Conservation (phyloP, 2,113 vertebrate species). For the Erythrocercus mccallii region DNA sequence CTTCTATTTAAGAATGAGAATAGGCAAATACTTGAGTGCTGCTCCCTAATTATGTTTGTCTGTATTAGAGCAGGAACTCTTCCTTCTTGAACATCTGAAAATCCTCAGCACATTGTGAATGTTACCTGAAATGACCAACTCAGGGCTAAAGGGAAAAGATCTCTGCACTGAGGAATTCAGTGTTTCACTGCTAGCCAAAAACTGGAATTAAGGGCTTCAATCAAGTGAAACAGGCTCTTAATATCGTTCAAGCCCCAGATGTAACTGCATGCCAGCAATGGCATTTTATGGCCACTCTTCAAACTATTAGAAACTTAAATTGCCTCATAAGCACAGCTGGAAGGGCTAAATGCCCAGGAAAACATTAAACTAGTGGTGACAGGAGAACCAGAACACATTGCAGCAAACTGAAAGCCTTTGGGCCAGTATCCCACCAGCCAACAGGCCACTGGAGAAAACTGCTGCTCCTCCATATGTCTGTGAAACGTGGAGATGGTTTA, state of each 20-base stretch:
- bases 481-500: not conserved
- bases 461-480: not conserved
- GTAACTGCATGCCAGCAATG: not conserved
- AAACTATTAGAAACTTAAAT: not conserved
- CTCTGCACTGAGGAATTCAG: not conserved
- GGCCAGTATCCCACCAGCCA: not conserved
- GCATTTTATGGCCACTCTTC: not conserved
- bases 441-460: not conserved
- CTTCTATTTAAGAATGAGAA: not conserved
- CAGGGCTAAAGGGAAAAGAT: not conserved
- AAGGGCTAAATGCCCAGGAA: not conserved
- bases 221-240: not conserved
- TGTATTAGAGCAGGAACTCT: not conserved
- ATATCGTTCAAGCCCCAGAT: not conserved
- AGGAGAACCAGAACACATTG: not conserved
- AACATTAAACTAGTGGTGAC: not conserved
- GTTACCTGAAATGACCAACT: not conserved
- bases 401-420: not conserved
- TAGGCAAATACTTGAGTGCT: not conserved
- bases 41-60: not conserved
- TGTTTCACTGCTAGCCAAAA: not conserved
- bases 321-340: not conserved
- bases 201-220: not conserved
- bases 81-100: constrained; percentile 2
- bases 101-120: not conserved